Percentiles rank a stretch among this genome's conserved stretches.
Evolutionary conservation across 2,797 vertebrate genomes (phyloP).

Genomic region (Corythornis leucogaster): DNA sequence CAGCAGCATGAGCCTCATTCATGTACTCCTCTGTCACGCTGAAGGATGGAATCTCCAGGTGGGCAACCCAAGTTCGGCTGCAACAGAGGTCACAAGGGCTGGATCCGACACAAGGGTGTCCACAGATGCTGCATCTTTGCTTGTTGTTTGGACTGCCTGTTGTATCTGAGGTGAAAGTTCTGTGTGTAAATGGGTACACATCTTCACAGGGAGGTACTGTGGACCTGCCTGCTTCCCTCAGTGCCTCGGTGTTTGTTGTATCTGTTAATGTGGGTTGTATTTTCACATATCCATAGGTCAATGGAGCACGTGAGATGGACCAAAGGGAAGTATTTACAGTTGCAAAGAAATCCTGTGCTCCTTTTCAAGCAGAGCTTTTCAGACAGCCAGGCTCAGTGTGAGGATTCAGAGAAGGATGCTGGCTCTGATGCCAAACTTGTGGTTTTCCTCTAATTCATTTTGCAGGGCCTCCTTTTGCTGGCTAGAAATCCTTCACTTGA

Average conservation of each 20-base stretch:
- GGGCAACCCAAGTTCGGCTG: fast-evolving
- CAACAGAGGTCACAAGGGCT: not conserved
- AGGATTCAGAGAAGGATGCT: constrained; percentile 61
- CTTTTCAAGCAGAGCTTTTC: constrained; percentile 31
- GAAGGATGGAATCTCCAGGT: not conserved
- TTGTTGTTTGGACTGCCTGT: not conserved
- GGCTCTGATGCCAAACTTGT: constrained; percentile 54
- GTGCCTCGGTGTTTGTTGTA: not conserved
- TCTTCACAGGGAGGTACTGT: not conserved
- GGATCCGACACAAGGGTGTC: no score
- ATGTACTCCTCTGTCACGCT: not conserved
- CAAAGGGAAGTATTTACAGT: constrained; percentile 17
- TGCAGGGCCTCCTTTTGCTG: constrained; percentile 59
- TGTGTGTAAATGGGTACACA: not conserved
- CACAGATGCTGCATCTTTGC: not conserved
- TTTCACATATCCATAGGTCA: not conserved
- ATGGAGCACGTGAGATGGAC: not conserved
- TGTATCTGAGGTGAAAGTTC: not conserved
- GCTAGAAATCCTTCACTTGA: constrained; percentile 51
- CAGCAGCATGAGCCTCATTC: not conserved
- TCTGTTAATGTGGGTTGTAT: not conserved
- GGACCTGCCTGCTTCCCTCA: not conserved
- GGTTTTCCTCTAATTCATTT: constrained; percentile 70
- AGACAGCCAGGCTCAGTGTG: not conserved
- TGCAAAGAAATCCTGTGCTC: not conserved